Conservation (phyloP, 2,797 vertebrate genomes). For the Odontamblyopus lacepedii region DNA sequence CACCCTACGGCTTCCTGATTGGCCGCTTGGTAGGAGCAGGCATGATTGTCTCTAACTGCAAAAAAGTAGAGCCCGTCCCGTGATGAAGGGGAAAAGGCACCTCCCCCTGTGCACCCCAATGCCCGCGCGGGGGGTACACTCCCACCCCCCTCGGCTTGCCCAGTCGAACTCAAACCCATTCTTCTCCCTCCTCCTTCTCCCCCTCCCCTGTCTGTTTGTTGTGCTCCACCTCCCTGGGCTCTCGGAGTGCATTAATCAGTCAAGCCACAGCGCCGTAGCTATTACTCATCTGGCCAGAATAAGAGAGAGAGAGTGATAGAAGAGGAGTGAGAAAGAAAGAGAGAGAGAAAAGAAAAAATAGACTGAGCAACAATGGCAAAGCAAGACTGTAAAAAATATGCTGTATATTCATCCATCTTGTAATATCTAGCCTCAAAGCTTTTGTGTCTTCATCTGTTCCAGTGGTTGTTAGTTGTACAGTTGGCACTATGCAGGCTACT, state of each 20-base stretch:
- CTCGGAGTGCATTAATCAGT: constrained; percentile 78
- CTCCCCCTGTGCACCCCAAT: constrained; percentile 47
- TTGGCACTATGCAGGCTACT: not conserved
- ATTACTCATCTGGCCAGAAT: constrained; percentile 76
- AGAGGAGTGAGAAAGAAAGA: constrained; percentile 6
- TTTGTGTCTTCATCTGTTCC: not conserved
- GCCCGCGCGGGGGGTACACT: constrained; percentile 22
- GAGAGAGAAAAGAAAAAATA: constrained; percentile 11
- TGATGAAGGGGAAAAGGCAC: constrained; percentile 51
- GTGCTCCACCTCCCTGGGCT: constrained; percentile 70
- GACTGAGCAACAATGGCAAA: constrained; percentile 42
- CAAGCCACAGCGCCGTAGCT: constrained; percentile 63
- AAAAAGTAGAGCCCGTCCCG: constrained; percentile 46
- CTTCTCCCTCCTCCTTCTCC: constrained; percentile 30
- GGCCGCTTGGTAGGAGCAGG: constrained; percentile 31
- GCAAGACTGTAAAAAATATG: constrained; percentile 31
- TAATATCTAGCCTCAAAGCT: constrained; percentile 18
- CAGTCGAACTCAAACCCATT: not conserved
- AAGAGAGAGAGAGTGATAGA: constrained; percentile 33
- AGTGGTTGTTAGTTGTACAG: not conserved
- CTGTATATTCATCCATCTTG: constrained; percentile 65
- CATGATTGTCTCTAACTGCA: constrained; percentile 51
- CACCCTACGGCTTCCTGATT: constrained; percentile 47
- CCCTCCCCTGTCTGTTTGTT: constrained; percentile 64
- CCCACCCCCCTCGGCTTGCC: not conserved